phyloP scores from a whole-genome alignment of 2,113 vertebrate species.

The Poecile atricapillus region DNA sequence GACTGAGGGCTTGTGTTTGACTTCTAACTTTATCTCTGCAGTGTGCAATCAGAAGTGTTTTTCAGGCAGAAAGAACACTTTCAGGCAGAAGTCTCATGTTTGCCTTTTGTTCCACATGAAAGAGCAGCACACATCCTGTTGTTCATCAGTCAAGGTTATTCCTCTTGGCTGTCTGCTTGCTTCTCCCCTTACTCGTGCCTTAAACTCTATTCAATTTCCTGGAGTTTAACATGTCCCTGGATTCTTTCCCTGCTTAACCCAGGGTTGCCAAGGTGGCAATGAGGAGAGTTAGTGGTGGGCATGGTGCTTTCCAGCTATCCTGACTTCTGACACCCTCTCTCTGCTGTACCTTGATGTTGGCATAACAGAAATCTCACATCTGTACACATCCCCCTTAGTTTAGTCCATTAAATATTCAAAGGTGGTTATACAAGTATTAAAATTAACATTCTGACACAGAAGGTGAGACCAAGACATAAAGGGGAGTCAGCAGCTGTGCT shows the following conservation, averaged over 20 bases:
- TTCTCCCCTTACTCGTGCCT: background rate
- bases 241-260: background rate
- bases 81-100: constrained; percentile 17
- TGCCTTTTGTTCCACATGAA: constrained; percentile 46
- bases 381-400: background rate
- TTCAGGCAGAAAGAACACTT: constrained; percentile 51
- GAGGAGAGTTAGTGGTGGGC: background rate
- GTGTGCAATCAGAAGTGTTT: constrained; percentile 12
- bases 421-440: background rate
- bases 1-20: constrained; percentile 3
- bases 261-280: background rate
- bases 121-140: constrained; percentile 6
- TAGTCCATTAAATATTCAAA: background rate
- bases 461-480: background rate
- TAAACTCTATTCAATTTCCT: background rate
- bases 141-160: constrained; percentile 42
- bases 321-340: background rate
- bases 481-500: background rate
- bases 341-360: background rate
- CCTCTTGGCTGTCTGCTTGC: constrained; percentile 20
- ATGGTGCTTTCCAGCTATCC: background rate
- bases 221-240: background rate
- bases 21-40: constrained; percentile 38
- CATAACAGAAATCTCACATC: background rate
- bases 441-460: background rate